These are phyloP conservation scores for Oscheius sp. DNA, from an alignment of 2,888 invertebrate species.

Conservation along the genomic window DNA sequence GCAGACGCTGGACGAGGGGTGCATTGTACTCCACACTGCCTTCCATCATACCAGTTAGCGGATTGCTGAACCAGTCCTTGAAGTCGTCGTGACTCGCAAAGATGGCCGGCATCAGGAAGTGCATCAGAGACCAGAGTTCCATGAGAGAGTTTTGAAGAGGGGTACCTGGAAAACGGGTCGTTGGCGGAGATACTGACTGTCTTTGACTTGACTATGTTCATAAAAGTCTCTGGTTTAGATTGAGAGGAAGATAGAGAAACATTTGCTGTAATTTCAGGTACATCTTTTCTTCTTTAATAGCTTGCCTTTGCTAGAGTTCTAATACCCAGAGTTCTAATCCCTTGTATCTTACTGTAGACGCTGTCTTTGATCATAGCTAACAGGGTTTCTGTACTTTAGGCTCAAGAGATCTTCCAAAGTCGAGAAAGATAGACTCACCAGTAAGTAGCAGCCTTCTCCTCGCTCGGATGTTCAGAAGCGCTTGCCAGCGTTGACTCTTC, in stretches of 20 bases:
- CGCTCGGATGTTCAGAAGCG: constrained; percentile 91
- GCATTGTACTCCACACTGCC: constrained; percentile 91
- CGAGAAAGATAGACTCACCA: constrained; percentile 73
- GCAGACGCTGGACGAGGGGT: constrained; percentile 86
- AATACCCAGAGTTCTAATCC: too few species aligned
- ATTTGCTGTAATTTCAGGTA: too few species aligned
- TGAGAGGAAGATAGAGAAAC: neutral
- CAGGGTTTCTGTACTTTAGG: too few species aligned
- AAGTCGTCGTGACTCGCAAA: constrained; percentile 94
- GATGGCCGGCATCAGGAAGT: constrained; percentile 95
- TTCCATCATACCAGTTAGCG: constrained; percentile 94
- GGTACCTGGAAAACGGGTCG: constrained; percentile 76
- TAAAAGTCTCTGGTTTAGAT: too few species aligned
- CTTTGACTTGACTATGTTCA: too few species aligned
- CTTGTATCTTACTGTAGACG: too few species aligned
- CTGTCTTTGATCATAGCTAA: too few species aligned
- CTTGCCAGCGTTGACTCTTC: constrained; percentile 98
- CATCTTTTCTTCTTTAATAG: too few species aligned
- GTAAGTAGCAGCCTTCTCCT: constrained; percentile 89
- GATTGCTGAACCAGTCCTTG: constrained; percentile 96
- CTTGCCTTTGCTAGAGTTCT: too few species aligned
- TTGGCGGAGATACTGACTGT: neutral
- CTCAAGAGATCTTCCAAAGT: too few species aligned
- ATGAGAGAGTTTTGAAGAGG: constrained; percentile 94
- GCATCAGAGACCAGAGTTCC: constrained; percentile 98